A percentile compares a stretch with the other conserved stretches of the same genome.
Evolutionary conservation across 2,113 vertebrate genomes (phyloP).

Genomic region (Brachypodius melanocephalos): DNA sequence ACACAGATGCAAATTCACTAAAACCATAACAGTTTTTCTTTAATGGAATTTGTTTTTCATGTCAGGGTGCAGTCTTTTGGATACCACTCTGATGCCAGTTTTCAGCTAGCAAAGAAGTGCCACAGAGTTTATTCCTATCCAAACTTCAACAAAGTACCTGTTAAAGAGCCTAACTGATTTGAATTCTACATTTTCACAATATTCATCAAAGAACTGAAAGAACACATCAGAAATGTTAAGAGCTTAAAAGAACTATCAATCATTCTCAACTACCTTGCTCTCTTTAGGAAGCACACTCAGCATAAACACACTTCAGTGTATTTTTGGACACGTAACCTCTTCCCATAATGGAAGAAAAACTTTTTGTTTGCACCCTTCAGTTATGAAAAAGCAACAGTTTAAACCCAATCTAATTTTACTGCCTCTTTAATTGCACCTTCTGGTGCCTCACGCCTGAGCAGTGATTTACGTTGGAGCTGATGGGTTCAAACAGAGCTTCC

Average conservation of each 20-base stretch:
- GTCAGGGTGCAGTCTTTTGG: background rate
- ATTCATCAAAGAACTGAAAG: background rate
- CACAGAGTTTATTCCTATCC: background rate
- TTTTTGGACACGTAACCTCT: background rate
- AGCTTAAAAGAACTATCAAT: background rate
- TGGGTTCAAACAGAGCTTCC: constrained; percentile 49
- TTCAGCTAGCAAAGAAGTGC: background rate
- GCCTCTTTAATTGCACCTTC: background rate
- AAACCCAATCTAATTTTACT: background rate
- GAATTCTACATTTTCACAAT: constrained; percentile 1
- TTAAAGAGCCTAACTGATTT: constrained; percentile 16
- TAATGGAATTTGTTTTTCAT: background rate
- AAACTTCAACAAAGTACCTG: background rate
- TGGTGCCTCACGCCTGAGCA: background rate
- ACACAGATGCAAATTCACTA: background rate
- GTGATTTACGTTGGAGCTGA: constrained; percentile 23
- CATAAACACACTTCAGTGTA: background rate
- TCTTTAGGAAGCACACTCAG: background rate
- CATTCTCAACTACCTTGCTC: background rate
- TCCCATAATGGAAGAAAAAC: background rate
- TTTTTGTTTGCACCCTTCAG: background rate
- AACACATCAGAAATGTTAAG: background rate
- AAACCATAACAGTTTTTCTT: background rate
- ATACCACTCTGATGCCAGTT: background rate
- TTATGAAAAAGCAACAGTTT: background rate